Base-by-base conservation (phyloP, 2,797 vertebrate genomes). In the Botia kubotai region DNA sequence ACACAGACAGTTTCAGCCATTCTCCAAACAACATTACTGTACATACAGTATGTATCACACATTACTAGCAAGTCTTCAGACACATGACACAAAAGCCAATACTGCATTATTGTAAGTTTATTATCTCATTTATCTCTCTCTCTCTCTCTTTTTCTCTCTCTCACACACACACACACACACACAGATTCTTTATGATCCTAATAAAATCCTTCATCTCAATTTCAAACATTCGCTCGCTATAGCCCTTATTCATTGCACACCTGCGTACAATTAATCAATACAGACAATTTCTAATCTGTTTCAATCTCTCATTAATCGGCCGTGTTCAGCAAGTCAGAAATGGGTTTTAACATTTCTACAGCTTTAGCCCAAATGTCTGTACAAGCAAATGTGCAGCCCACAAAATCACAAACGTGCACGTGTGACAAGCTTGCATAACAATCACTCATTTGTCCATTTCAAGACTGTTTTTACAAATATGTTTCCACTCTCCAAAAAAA, bases 181-280 rank as follows among this genome's bases (percentile, higher is more conserved):
- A n/a, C 36, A 74, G 1, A 50, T 57, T 77, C 36, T 76, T 67
- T 77, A 58, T 55, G 43, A 29, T 50, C 57, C 21, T 19, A 16
- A 23, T 69, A 29, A 77, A 69, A 58, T 23, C 58, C 53, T 77
- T 69, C n/a, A 77, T 77, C 52, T 77, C 10, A 29, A 58, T 69
- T 58, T n/a, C 52, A 68, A 46, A 58, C 75, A 58, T 57, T 77
- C 14, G 10, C 23, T 77, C 63, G 43, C 2, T 4, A 3, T 46
- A 58, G 19, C 36, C n/a, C 6, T 57, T 57, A 36, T 13, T 77
- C 65, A 46, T 16, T 46, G 50, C 33, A 48, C 75, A 68, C 3
- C 65, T 58, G 65, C 19, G 33, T 46, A 58, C 57, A 5, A 77
- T 77, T 14, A 26, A 68, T 77, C 36, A 57, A 36, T 46, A 68